These are phyloP conservation scores for Salmo trutta DNA, from an alignment of 2,797 vertebrate genomes.

Conservation along the genomic window DNA sequence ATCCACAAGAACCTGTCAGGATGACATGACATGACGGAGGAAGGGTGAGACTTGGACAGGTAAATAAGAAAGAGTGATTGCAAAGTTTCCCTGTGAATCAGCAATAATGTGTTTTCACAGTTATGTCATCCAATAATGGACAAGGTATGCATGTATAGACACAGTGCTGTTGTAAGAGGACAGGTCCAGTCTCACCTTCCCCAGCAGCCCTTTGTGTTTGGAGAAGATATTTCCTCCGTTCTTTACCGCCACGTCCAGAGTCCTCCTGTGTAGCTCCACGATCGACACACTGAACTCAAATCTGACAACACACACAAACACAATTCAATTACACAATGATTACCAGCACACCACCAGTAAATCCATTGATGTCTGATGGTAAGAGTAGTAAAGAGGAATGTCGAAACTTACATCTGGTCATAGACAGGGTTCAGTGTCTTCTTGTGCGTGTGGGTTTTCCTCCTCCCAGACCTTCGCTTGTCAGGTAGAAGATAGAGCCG, in stretches of 20 bases:
- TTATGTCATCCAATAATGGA: background rate
- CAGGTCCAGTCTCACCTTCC: conserved; percentile 78
- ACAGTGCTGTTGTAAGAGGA: too few relatives aligned
- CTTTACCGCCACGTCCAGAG: conserved; percentile 94
- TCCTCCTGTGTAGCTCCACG: conserved; percentile 87
- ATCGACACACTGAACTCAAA: conserved; percentile 93
- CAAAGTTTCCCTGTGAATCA: background rate
- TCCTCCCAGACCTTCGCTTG: conserved; percentile 90
- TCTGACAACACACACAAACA: conserved; percentile 66
- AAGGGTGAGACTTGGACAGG: too few relatives aligned
- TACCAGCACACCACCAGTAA: background rate
- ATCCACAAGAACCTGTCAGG: conserved; percentile 84
- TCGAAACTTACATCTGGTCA: conserved; percentile 85
- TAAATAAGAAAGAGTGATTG: background rate
- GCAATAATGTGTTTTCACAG: background rate
- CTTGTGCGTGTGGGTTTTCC: conserved; percentile 93
- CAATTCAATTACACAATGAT: conserved; percentile 52
- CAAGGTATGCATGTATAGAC: background rate
- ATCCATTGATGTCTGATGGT: background rate
- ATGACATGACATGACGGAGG: background rate
- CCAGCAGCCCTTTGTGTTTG: conserved; percentile 95
- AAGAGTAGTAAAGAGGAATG: background rate
- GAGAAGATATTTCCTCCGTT: conserved; percentile 92
- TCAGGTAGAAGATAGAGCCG: conserved; percentile 95
- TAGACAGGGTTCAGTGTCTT: conserved; percentile 89